Conservation (phyloP, 2,797 vertebrate genomes). For the Fratercula arctica region DNA sequence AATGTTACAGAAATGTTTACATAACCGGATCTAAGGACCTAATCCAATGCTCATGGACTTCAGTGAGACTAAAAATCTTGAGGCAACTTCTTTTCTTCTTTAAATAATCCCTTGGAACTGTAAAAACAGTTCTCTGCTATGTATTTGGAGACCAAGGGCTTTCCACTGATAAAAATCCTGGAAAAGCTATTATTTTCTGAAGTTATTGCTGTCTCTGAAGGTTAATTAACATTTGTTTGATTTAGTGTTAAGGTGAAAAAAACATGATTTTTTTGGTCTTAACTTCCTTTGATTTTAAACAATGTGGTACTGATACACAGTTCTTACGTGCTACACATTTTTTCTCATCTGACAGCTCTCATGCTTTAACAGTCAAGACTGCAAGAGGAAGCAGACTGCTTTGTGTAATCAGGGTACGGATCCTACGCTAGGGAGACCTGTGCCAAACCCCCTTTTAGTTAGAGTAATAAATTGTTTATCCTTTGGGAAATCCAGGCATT, state of each 20-base stretch:
- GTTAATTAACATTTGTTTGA: neutral
- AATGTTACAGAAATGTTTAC: constrained; percentile 48
- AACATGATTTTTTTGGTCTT: neutral
- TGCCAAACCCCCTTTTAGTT: neutral
- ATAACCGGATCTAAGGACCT: constrained; percentile 32
- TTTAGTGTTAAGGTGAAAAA: neutral
- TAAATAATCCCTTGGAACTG: constrained; percentile 20
- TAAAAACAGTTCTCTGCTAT: neutral
- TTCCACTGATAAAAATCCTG: neutral
- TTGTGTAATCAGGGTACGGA: neutral
- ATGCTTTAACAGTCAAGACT: neutral
- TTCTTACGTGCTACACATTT: neutral
- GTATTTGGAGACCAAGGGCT: neutral
- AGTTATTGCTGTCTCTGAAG: neutral
- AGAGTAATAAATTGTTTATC: neutral
- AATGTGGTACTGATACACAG: neutral
- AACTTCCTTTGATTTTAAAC: neutral
- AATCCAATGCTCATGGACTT: constrained; percentile 21
- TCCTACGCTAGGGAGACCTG: neutral
- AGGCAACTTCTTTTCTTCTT: neutral
- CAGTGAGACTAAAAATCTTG: constrained; percentile 29
- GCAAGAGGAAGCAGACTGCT: neutral
- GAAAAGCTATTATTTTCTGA: neutral
- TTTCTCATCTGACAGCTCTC: neutral
- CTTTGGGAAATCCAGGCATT: neutral